Evolutionary conservation across 2,797 vertebrate species (phyloP), one percentile per base, ranked within the genome.

Genomic region (Brachymystax lenok): DNA sequence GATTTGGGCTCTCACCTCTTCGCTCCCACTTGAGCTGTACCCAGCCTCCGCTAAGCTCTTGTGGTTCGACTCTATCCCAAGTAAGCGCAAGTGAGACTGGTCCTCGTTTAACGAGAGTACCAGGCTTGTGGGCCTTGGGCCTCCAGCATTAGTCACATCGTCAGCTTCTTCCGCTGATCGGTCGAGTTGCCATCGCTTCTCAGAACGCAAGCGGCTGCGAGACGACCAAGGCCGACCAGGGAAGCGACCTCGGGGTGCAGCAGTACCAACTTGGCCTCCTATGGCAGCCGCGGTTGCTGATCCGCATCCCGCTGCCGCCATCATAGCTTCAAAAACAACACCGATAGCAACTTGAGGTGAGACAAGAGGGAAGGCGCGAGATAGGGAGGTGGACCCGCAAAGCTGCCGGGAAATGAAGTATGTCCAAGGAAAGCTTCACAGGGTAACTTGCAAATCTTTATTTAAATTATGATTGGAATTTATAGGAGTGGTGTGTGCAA

Each of bases 271-370:
- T 84, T 91, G 92, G 89, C 90, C 89, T 91, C 94, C 96, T 90
- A 92, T 95, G 94, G 95, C 94, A 95, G 95, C 95, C 89, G 95
- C 95, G 95, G 95, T 95, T 94, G 93, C 95, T 91, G 93, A 94
- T 94, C 94, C 94, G 94, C 94, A 95, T 93, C 94, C 95, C 93
- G 94, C 95, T 91, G 95, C 96, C 95, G 95, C 95, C 95, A 96
- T 96, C 96, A 96, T 96, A 92, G 94, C 95, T 95, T 94, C 89
- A 90, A 95, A 93, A 95, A 95, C 93, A 95, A 95, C 94, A 94
- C 92, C 86, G 93, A 94, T 82, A 90, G 93, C 91, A 93, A 92
- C 81, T 89, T 84, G 88, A 88, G 82, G 88, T 84, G 92, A 94
- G 92, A 92, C 92, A 89, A 94, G 93, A 94, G 94, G 92, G 93